phyloP scores from a whole-genome alignment of 2,113 vertebrate species.

The Crotalus tigris region DNA sequence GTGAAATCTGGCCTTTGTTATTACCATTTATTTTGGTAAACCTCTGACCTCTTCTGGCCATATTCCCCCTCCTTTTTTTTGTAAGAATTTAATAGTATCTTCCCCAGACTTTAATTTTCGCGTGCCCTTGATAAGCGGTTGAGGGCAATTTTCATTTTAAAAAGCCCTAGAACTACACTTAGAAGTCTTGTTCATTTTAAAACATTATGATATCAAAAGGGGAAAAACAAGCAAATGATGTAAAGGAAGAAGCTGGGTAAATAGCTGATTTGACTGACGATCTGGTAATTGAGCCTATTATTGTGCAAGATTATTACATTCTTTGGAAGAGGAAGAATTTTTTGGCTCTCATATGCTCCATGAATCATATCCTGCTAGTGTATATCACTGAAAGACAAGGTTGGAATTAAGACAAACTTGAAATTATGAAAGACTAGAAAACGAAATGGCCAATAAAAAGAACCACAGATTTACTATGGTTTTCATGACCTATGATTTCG shows the following conservation, averaged over 20 bases:
- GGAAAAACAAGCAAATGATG: background rate
- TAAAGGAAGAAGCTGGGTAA: background rate
- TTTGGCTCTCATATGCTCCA: background rate
- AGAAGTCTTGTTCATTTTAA: conserved; percentile 13
- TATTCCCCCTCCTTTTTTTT: background rate
- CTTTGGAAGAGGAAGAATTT: background rate
- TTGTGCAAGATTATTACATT: background rate
- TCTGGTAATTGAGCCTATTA: background rate
- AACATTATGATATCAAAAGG: background rate
- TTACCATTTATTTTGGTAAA: conserved; percentile 2
- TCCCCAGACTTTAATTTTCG: conserved; percentile 22
- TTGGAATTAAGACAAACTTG: conserved; percentile 4
- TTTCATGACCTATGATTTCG: background rate
- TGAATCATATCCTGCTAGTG: background rate
- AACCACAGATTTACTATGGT: conserved; percentile 19
- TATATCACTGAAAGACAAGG: background rate
- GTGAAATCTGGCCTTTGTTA: conserved; percentile 10
- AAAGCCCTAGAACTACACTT: conserved; percentile 2
- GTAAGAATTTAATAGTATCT: background rate
- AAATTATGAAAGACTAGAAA: conserved; percentile 2
- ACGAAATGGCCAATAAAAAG: conserved; percentile 4
- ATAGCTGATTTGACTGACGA: background rate
- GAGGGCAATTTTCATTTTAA: conserved; percentile 6
- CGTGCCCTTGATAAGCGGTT: background rate
- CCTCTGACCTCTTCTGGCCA: conserved; percentile 19